phyloP scores from a whole-genome alignment of 2,797 vertebrate species.

The Periophthalmus magnuspinnatus region DNA sequence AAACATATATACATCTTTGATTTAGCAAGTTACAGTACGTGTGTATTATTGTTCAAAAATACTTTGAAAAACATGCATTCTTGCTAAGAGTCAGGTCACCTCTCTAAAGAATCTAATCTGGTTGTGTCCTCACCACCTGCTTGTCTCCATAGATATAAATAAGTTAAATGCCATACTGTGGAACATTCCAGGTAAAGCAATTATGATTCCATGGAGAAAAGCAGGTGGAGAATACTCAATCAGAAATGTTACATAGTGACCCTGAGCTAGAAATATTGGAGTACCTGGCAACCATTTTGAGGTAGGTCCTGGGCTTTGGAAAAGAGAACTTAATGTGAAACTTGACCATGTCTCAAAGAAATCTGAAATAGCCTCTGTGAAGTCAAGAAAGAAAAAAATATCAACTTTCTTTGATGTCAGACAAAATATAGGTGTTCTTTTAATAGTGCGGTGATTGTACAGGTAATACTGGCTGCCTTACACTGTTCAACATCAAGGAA shows the following conservation, averaged over 20 bases:
- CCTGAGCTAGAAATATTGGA: neutral
- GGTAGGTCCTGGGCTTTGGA: neutral
- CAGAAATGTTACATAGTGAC: too few species aligned
- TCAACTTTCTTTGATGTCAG: constrained; percentile 33
- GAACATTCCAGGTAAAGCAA: too few species aligned
- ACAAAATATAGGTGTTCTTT: constrained; percentile 59
- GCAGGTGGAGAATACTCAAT: too few species aligned
- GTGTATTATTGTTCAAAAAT: too few species aligned
- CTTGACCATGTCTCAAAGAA: neutral
- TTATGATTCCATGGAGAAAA: too few species aligned
- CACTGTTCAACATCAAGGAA: constrained; percentile 67
- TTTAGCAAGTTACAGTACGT: too few species aligned
- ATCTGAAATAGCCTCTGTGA: neutral
- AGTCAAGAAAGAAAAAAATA: constrained; percentile 8
- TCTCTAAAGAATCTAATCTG: neutral
- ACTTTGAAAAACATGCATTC: too few species aligned
- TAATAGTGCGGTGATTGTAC: constrained; percentile 69
- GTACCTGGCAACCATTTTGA: neutral
- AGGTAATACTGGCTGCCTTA: constrained; percentile 54
- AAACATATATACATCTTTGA: too few species aligned
- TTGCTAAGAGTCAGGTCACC: too few species aligned
- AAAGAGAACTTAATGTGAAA: neutral
- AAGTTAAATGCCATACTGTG: too few species aligned
- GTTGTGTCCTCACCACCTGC: too few species aligned
- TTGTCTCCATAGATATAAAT: too few species aligned